phyloP scores from a whole-genome alignment of 2,888 invertebrate genomes.

The Lamellibrachia satsuma region DNA sequence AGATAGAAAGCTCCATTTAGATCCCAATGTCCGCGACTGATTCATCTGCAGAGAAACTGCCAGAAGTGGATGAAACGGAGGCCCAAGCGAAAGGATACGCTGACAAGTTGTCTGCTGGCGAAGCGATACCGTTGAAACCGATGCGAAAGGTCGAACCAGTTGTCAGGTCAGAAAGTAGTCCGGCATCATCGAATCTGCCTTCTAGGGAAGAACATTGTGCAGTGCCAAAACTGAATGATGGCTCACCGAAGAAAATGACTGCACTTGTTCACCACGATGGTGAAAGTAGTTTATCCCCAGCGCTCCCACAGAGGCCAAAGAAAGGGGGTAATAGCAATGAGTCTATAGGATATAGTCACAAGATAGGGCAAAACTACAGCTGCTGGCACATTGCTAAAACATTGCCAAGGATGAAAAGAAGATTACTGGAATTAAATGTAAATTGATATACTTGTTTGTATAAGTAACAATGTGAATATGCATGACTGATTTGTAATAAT shows the following conservation, averaged over 20 bases:
- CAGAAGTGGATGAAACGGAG: not conserved
- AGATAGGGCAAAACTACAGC: not conserved
- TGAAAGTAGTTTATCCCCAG: not conserved
- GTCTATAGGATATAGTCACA: not conserved
- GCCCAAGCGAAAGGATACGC: not conserved
- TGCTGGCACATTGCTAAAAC: not conserved
- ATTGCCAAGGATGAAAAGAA: not conserved
- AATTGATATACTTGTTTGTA: too few species aligned
- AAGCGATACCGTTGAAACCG: constrained; percentile 1
- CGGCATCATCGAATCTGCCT: not conserved
- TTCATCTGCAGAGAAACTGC: not conserved
- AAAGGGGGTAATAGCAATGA: not conserved
- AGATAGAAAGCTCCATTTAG: not conserved
- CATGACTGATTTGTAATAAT: too few species aligned
- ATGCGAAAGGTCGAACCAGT: not conserved
- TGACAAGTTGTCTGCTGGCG: not conserved
- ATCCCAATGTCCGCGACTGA: not conserved
- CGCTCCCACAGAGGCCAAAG: not conserved
- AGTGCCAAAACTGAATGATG: not conserved
- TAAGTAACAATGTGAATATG: too few species aligned
- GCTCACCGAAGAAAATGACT: not conserved
- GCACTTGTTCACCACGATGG: not conserved
- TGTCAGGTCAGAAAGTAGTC: not conserved
- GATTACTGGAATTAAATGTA: not conserved
- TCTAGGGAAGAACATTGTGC: not conserved